Evolutionary conservation across 2,113 vertebrate genomes (phyloP).

Genomic region (Otocyon megalotis): DNA sequence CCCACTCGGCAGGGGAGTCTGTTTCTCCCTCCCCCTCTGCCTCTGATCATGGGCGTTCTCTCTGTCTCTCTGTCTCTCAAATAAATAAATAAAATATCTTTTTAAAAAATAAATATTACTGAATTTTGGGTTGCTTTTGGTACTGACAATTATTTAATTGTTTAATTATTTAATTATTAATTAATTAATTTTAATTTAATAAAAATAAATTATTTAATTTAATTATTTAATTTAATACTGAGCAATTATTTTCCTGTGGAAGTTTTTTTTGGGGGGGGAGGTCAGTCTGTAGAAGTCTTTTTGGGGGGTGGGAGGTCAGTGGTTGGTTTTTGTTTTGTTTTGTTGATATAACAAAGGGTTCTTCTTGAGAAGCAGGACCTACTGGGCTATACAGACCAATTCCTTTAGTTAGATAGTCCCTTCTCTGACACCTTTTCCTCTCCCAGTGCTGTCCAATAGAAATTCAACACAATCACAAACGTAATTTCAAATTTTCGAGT

Average conservation of each 20-base stretch:
- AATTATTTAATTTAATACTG: too few relatives aligned
- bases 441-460: background rate
- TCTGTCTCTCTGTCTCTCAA: too few relatives aligned
- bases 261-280: background rate
- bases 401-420: background rate
- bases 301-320: background rate
- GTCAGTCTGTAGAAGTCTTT: background rate
- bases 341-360: background rate
- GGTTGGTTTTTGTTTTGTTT: background rate
- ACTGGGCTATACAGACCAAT: background rate
- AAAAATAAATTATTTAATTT: too few relatives aligned
- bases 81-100: too few relatives aligned
- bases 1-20: too few relatives aligned
- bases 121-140: background rate
- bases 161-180: too few relatives aligned
- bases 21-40: too few relatives aligned
- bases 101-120: background rate
- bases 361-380: background rate
- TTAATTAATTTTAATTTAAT: too few relatives aligned
- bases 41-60: too few relatives aligned
- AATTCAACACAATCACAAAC: conserved; percentile 32
- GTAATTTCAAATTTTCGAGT: conserved; percentile 22
- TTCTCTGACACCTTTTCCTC: background rate
- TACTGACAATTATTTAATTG: too few relatives aligned
- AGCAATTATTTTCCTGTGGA: background rate